Evolutionary conservation across 1,140 invertebrate species (phyloP), one percentile per base, ranked within the genome.

Genomic region (Phymorhynchus buccinoides): DNA sequence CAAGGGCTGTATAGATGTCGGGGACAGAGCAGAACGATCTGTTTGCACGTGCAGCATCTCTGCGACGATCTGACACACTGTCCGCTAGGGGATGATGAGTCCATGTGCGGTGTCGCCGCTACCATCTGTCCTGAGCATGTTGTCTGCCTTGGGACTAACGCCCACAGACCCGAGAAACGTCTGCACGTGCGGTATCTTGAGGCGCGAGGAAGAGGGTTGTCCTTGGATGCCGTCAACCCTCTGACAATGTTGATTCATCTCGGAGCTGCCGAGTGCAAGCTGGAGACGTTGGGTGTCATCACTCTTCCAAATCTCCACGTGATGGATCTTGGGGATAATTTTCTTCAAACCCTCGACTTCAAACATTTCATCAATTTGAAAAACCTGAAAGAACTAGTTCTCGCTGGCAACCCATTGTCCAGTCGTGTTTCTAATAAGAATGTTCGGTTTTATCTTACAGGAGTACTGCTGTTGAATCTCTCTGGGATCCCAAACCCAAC

Each of bases 51-150:
- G 37, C 32, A 56, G 22, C 48, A 83, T 32, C 18, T 86, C 0
- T 84, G 81, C 32, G 80, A 83, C 84, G 42, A 42, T 16, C 22
- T 44, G n/a, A 32, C 27, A 39, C 56, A 87, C 39, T 86, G 82
- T 85, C 85, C 83, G 48, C 68, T 84, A 35, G 35, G 44, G 42
- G 85, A 86, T 37, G 81, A 88, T 37, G 85, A 86, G 62, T n/a
- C 48, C 39, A 71, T 86, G 32, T 87, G 83, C 44, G 52, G 79
- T n/a, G 16, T 80, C n/a, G 39, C 39, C 12, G 22, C 35, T 41
- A 35, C 79, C 44, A 92, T 88, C 41, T 91, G 75, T 22, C 44
- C 85, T 75, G n/a, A 32, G 32, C 12, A 84, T 62, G 52, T 30
- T n/a, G 48, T 56, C 1, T 62, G 82, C 35, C 35, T 48, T 14